phyloP scores from a whole-genome alignment of 2,888 invertebrate genomes.

The Cenopis cana region DNA sequence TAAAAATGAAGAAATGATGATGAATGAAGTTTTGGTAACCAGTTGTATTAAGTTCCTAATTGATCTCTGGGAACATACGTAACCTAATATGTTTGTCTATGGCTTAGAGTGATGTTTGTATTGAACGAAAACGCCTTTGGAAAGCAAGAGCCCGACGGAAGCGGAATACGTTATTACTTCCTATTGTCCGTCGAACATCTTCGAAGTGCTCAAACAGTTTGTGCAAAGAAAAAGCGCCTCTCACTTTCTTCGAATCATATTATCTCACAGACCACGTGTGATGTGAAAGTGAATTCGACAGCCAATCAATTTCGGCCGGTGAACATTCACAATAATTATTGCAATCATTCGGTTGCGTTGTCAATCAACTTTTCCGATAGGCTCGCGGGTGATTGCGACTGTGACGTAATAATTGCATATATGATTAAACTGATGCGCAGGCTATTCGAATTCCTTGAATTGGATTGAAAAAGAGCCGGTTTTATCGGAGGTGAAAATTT shows the following conservation, averaged over 20 bases:
- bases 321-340: conserved; percentile 59
- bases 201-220: conserved; percentile 64
- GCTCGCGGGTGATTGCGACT: conserved; percentile 30
- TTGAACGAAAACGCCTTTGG: conserved; percentile 35
- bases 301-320: conserved; percentile 59
- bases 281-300: conserved; percentile 76
- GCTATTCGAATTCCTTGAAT: conserved; percentile 7
- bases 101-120: conserved; percentile 36
- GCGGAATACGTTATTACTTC: conserved; percentile 44
- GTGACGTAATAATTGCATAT: conserved; percentile 34
- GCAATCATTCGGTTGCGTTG: conserved; percentile 58
- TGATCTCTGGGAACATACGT: conserved; percentile 23
- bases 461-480: conserved; percentile 8
- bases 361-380: conserved; percentile 66
- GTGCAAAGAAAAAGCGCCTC: conserved; percentile 79
- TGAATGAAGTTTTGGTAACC: not conserved
- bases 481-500: too few relatives aligned
- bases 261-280: conserved; percentile 67
- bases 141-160: conserved; percentile 44
- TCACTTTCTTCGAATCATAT: conserved; percentile 76
- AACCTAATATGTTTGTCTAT: conserved; percentile 36
- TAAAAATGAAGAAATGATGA: conserved; percentile 6
- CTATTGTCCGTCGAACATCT: conserved; percentile 43
- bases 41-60: conserved; percentile 7
- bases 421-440: conserved; percentile 19